These are phyloP conservation scores for Eulemur albifrons DNA, from an alignment of 2,797 vertebrate genomes.

Conservation along the genomic window DNA sequence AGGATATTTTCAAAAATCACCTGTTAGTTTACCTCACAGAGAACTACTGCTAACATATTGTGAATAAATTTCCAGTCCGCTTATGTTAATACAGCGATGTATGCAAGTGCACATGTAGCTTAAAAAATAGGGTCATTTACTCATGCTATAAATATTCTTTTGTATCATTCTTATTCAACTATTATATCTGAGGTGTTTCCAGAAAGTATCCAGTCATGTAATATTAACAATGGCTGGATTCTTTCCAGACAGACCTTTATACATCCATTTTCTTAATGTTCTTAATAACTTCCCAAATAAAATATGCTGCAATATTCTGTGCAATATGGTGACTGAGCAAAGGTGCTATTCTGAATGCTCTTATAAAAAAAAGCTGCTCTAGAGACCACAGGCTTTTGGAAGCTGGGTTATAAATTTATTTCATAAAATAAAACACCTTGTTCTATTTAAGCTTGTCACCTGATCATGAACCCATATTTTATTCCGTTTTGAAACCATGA, in stretches of 20 bases:
- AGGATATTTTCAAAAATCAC: neutral
- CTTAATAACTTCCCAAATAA: conserved; percentile 22
- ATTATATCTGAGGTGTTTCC: too few species aligned
- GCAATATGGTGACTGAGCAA: neutral
- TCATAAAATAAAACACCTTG: conserved; percentile 26
- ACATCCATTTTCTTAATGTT: neutral
- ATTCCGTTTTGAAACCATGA: conserved; percentile 44
- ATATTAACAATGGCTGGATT: too few species aligned
- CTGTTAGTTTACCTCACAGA: neutral
- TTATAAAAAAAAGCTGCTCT: neutral
- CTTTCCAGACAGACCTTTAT: too few species aligned
- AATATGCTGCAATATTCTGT: neutral
- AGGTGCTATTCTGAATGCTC: neutral
- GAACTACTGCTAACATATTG: neutral
- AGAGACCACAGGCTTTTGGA: neutral
- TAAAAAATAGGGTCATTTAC: neutral
- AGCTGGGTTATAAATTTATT: neutral
- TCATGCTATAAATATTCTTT: neutral
- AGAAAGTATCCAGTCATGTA: too few species aligned
- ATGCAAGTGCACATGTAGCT: neutral
- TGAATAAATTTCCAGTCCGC: neutral
- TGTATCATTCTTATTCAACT: neutral
- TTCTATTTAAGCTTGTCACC: conserved; percentile 49
- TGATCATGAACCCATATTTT: conserved; percentile 31
- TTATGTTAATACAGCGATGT: neutral